Percentiles rank a stretch among this genome's conserved stretches.
Conservation (phyloP, 2,113 vertebrate species). For the Ptilorrhoa leucosticta region DNA sequence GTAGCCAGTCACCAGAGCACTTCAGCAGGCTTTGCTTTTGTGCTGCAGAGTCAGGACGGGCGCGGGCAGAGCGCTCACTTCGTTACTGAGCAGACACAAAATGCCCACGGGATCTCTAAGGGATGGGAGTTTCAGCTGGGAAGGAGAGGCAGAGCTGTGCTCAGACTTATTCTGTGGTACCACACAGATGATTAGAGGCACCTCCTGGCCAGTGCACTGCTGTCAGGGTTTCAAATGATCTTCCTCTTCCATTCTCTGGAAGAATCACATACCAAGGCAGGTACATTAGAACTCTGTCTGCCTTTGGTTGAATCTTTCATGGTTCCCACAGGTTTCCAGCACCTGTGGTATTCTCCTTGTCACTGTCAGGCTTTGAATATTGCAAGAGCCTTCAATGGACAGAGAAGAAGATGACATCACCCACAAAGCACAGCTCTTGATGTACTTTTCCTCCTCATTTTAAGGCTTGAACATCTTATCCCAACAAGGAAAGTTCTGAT, state of each 20-base stretch:
- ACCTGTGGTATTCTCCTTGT: background rate
- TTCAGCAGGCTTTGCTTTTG: background rate
- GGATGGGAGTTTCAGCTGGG: background rate
- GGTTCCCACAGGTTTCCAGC: background rate
- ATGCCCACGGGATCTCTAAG: background rate
- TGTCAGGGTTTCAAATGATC: background rate
- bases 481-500: conserved; percentile 10
- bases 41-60: background rate
- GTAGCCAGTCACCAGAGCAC: background rate
- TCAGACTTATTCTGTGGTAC: background rate
- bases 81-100: background rate
- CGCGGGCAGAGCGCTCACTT: background rate
- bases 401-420: background rate
- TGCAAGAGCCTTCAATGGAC: background rate
- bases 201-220: background rate
- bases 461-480: background rate
- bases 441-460: background rate
- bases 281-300: background rate
- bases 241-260: background rate
- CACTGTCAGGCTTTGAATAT: background rate
- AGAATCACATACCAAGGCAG: background rate
- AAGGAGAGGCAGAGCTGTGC: background rate
- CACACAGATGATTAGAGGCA: background rate
- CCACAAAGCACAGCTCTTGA: background rate
- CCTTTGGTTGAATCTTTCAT: background rate